Base-by-base conservation (phyloP, 2,888 invertebrate species). In the Drosophila putrida region DNA sequence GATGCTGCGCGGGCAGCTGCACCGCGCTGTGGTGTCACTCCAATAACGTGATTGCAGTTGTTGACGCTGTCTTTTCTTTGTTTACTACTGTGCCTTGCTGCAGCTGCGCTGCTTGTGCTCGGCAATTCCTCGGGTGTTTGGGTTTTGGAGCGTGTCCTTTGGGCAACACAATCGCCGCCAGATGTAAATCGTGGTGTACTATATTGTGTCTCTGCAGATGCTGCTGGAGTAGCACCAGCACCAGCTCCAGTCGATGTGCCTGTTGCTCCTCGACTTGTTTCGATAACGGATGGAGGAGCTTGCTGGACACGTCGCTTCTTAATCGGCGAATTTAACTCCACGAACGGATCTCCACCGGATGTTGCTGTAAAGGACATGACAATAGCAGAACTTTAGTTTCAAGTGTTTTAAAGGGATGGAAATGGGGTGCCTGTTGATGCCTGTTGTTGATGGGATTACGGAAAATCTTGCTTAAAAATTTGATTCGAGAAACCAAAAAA, bases 61-160 rank as follows among this genome's bases (percentile, higher is more conserved):
- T 65, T 55, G 58, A 63, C 46, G 47, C 49, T 55, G 46, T 78
- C 47, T 53, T 63, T 59, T 33, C 63, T 41, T 51, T 71, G 61
- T 33, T 61, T 72, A 55, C 33, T 72, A 55, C 33, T 63, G 33
- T 8, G 25, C 41, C 54, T 71, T 5, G 75, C 70, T 53, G 78
- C 73, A 31, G 75, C 70, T 49, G 78, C 73, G 38, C 73, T 77
- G 77, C 88, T 87, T 9, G 87, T 84, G 71, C 84, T 86, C 4
- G 88, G 79, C 63, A 79, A 50, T 66, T 85, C 84, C 51, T 89
- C 87, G 11, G 88, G 88, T 36, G 88, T 82, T 27, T 86, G 47
- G 27, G 92, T 92, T 75, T 91, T 92, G 15, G 92, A 93, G 35
- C 93, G 90, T 44, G 93, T 92, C 67, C 92, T 82, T 60, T 90